A percentile compares a stretch with the other conserved stretches of the same genome.
phyloP scores from a whole-genome alignment of 2,113 vertebrate genomes.

The Steatornis caripensis region DNA sequence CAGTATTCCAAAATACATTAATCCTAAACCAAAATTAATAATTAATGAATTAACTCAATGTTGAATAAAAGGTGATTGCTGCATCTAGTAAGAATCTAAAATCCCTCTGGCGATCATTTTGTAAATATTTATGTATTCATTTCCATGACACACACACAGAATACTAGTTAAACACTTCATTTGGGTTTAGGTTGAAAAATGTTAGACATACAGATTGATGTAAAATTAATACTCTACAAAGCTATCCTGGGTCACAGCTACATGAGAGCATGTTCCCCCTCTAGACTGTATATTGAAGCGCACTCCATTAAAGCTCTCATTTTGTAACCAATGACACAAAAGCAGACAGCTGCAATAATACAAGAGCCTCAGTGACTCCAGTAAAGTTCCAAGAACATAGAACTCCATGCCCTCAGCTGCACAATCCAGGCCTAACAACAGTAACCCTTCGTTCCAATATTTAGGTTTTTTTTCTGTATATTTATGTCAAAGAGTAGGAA shows the following conservation, averaged over 20 bases:
- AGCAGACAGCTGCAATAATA: constrained; percentile 43
- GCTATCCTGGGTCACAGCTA: not conserved
- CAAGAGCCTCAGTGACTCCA: constrained; percentile 11
- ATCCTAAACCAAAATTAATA: not conserved
- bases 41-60: not conserved
- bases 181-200: not conserved
- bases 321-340: not conserved
- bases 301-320: not conserved
- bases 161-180: not conserved
- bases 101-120: not conserved
- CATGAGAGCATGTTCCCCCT: not conserved
- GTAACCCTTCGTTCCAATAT: not conserved
- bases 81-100: not conserved
- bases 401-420: not conserved
- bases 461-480: not conserved
- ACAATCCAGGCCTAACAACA: not conserved
- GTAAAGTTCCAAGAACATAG: not conserved
- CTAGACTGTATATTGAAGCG: not conserved
- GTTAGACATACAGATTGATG: not conserved
- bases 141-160: not conserved
- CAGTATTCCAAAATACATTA: not conserved
- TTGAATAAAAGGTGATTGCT: not conserved
- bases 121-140: not conserved
- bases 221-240: not conserved
- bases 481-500: not conserved